Evolutionary conservation across 2,113 vertebrate genomes (phyloP), one percentile per base, ranked within the genome.

Genomic region (Trinectes maculatus): DNA sequence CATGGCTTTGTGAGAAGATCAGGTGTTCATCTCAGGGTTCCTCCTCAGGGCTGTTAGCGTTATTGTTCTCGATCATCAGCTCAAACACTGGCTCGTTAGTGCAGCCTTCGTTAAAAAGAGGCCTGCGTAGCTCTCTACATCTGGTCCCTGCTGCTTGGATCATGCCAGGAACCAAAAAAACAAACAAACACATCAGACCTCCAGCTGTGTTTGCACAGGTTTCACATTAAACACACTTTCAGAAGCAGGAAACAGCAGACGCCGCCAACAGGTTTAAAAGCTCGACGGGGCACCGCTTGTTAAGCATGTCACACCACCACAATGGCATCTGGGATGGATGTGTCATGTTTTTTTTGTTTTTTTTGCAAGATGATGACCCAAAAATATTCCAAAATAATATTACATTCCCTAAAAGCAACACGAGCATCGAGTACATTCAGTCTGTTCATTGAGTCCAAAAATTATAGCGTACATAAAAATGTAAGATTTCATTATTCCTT

Each of bases 1-100:
- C n/a, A n/a, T n/a, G n/a, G n/a, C n/a, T n/a, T n/a, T n/a, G n/a
- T n/a, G n/a, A n/a, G n/a, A n/a, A n/a, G n/a, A 71, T 78, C 18
- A 42, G 12, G 34, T 56, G 47, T 65, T 69, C 57, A 64, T 39
- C 34, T 15, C 11, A 49, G 47, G 24, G 26, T 12, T 59, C 34
- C 40, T 63, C 69, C 48, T 59, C 47, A 3, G 47, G 67, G 79
- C 67, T 55, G 53, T 69, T 66, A 67, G 16, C 29, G 22, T 12
- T 26, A 33, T 62, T 18, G 63, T 70, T 64, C 18, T 40, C 18
- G 4, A 71, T 51, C 54, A 62, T 84, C 65, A 85, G 26, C 19
- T 43, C 16, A n/a, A 44, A 61, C 13, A 22, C 43, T 33, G 15
- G 48, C 62, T 85, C 70, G 74, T 84, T 85, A 82, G 44, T 60